Conservation (phyloP, 2,797 vertebrate genomes). For the Sebastes oblongus region DNA sequence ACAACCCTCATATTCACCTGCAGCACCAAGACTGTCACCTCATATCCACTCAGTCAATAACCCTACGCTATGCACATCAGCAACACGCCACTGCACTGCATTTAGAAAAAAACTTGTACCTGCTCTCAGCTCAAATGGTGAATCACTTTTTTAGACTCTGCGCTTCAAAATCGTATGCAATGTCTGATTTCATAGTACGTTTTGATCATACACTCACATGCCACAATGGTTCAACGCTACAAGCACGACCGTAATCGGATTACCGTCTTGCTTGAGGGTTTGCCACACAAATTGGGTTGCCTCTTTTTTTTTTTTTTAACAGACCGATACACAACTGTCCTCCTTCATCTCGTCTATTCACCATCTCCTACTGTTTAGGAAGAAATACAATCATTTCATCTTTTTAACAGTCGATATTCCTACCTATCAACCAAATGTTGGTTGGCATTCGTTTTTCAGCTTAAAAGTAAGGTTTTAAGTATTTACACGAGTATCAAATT, state of each 20-base stretch:
- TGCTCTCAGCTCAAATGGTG: not conserved
- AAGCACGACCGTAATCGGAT: not conserved
- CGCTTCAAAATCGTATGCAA: not conserved
- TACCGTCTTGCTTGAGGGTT: not conserved
- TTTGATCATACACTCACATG: not conserved
- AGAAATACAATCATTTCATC: conserved; percentile 59
- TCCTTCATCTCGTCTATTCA: not conserved
- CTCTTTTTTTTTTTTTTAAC: not conserved
- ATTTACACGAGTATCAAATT: conserved; percentile 55
- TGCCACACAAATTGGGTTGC: not conserved
- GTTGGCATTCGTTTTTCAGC: conserved; percentile 26
- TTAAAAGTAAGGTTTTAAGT: conserved; percentile 41
- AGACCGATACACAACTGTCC: not conserved
- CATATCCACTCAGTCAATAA: conserved; percentile 11
- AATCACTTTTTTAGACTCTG: not conserved
- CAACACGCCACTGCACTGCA: not conserved
- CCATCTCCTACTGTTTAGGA: not conserved
- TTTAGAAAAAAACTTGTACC: not conserved
- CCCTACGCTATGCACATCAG: not conserved
- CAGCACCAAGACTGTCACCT: conserved; percentile 3
- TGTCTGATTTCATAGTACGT: not conserved
- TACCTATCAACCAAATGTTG: conserved; percentile 56
- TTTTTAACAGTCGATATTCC: conserved; percentile 48
- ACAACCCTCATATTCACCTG: conserved; percentile 20
- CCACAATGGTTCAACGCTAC: not conserved